Conservation (phyloP, 2,797 vertebrate genomes). For the Nyctibius grandis region DNA sequence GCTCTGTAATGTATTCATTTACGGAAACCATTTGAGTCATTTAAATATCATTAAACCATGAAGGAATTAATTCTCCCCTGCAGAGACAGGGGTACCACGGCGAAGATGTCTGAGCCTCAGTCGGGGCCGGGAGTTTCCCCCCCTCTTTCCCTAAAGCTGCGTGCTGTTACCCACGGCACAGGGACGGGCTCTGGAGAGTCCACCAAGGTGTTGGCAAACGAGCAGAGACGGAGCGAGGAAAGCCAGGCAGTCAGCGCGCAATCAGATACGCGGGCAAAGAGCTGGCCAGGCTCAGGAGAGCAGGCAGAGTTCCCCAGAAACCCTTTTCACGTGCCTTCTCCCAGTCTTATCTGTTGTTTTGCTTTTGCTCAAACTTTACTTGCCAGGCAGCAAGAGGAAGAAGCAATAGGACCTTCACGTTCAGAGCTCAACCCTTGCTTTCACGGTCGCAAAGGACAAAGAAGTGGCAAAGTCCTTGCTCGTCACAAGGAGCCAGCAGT, state of each 20-base stretch:
- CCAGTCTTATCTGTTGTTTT: no score
- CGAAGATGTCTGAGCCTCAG: neutral
- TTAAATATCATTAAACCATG: constrained; percentile 30
- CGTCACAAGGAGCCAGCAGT: neutral
- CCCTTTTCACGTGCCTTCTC: no score
- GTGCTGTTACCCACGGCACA: neutral
- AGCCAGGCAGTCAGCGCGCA: neutral
- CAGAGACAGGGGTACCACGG: neutral
- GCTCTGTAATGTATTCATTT: constrained; percentile 14
- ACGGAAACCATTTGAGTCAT: neutral
- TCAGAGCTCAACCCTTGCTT: no score
- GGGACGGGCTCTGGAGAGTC: neutral
- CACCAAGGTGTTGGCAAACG: fast-evolving
- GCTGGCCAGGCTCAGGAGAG: neutral
- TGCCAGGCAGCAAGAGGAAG: no score
- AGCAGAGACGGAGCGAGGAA: fast-evolving
- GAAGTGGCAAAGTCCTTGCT: neutral
- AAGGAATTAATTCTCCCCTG: neutral
- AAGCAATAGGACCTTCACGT: no score
- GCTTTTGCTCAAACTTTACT: no score
- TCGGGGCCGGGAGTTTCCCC: neutral
- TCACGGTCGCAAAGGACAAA: neutral
- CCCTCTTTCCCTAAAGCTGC: neutral
- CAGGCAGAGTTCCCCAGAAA: no score
- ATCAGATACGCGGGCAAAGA: neutral